Evolutionary conservation across 2,113 vertebrate genomes (phyloP).

Genomic region (Brachypodius melanocephalos): DNA sequence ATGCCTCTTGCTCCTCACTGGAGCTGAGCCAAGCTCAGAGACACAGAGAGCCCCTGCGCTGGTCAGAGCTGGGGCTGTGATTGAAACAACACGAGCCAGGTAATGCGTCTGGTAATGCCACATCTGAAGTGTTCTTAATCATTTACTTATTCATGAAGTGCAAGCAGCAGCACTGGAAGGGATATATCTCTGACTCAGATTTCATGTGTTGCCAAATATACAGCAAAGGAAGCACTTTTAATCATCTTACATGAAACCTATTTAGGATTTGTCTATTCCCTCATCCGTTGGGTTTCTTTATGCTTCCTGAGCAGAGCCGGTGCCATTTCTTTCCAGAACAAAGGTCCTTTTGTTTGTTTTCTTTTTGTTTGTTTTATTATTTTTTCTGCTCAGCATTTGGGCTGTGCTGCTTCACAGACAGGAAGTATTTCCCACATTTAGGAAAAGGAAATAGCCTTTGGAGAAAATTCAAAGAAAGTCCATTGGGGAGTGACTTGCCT

Average conservation of each 20-base stretch:
- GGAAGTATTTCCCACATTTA: conserved; percentile 61
- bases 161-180: neutral
- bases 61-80: neutral
- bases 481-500: neutral
- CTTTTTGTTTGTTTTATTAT: conserved; percentile 37
- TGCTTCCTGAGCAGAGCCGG: neutral
- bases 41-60: neutral
- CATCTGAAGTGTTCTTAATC: conserved; percentile 18
- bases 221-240: conserved; percentile 45
- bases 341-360: conserved; percentile 42
- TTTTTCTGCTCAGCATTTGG: conserved; percentile 14
- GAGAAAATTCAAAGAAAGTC: conserved; percentile 54
- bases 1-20: neutral
- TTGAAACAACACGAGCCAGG: neutral
- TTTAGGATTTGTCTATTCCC: conserved; percentile 33
- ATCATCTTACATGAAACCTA: conserved; percentile 29
- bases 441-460: conserved; percentile 59
- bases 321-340: conserved; percentile 28
- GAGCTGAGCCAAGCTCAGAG: neutral
- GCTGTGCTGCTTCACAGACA: conserved; percentile 4
- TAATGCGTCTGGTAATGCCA: neutral
- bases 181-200: conserved; percentile 26
- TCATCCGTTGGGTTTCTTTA: conserved; percentile 15
- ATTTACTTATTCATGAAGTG: conserved; percentile 46
- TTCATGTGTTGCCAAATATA: conserved; percentile 14